Evolutionary conservation across 2,888 invertebrate genomes (phyloP).

Genomic region (Plebejus anna): DNA sequence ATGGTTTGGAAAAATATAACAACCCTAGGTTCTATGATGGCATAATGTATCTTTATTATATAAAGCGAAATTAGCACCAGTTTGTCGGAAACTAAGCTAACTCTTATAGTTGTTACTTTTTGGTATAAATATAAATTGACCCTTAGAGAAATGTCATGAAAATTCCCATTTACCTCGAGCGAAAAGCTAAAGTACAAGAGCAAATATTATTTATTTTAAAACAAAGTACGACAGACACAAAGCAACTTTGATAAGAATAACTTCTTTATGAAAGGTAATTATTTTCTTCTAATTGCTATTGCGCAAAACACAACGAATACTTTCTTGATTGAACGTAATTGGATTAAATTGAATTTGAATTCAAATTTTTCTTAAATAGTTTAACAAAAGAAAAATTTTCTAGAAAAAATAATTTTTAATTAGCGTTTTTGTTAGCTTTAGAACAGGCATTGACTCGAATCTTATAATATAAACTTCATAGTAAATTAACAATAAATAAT

Average conservation of each 20-base stretch:
- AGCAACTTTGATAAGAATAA: not conserved
- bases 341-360: not conserved
- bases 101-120: no score
- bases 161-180: not conserved
- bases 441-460: no score
- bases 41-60: not conserved
- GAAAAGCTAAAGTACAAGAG: not conserved
- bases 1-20: constrained; percentile 5
- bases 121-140: no score
- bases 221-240: not conserved
- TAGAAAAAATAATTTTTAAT: not conserved
- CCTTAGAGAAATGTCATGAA: no score
- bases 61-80: no score
- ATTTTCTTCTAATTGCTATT: constrained; percentile 1
- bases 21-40: not conserved
- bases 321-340: not conserved
- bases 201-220: not conserved
- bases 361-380: not conserved
- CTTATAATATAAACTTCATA: no score
- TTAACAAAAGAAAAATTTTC: not conserved
- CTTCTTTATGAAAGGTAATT: not conserved
- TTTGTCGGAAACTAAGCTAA: no score
- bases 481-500: no score
- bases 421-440: not conserved
- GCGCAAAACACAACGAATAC: not conserved